Percentiles rank a stretch among this genome's conserved stretches.
phyloP scores from a whole-genome alignment of 37 sponge, comb jelly and placozoan species.

The Eunapius fragilis region DNA sequence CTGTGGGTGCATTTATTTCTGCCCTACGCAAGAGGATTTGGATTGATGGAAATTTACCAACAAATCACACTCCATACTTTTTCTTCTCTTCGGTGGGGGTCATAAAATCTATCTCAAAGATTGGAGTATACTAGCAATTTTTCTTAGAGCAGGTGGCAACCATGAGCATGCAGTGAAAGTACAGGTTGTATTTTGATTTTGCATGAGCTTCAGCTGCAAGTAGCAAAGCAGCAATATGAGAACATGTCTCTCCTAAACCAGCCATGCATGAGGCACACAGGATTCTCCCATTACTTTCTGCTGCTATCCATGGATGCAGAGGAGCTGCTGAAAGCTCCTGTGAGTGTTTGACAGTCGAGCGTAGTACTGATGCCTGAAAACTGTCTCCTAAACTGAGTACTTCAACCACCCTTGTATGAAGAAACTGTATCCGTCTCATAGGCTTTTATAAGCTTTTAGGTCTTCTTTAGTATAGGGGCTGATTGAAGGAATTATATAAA shows the following conservation, averaged over 20 bases:
- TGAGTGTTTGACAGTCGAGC: too few species aligned
- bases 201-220: slow-evolving; percentile 43
- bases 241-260: slow-evolving; percentile 61
- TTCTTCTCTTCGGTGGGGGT: slow-evolving; percentile 32
- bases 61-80: background rate
- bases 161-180: slow-evolving; percentile 54
- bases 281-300: too few species aligned
- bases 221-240: slow-evolving; percentile 62
- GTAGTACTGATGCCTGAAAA: too few species aligned
- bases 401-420: too few species aligned
- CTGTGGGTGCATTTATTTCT: slow-evolving; percentile 15
- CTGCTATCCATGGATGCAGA: too few species aligned
- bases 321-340: too few species aligned
- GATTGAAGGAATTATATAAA: too few species aligned
- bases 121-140: slow-evolving; percentile 20
- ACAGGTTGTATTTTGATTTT: slow-evolving; percentile 2
- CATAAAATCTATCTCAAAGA: slow-evolving; percentile 55
- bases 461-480: too few species aligned
- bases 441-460: too few species aligned
- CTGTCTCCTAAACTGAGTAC: too few species aligned
- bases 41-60: too few species aligned
- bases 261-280: slow-evolving; percentile 65
- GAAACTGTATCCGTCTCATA: too few species aligned
- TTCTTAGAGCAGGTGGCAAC: slow-evolving; percentile 44
- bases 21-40: background rate